Percentiles rank a stretch among this genome's conserved stretches.
phyloP scores from a whole-genome alignment of 2,797 vertebrate genomes.

The Erethizon dorsatum region DNA sequence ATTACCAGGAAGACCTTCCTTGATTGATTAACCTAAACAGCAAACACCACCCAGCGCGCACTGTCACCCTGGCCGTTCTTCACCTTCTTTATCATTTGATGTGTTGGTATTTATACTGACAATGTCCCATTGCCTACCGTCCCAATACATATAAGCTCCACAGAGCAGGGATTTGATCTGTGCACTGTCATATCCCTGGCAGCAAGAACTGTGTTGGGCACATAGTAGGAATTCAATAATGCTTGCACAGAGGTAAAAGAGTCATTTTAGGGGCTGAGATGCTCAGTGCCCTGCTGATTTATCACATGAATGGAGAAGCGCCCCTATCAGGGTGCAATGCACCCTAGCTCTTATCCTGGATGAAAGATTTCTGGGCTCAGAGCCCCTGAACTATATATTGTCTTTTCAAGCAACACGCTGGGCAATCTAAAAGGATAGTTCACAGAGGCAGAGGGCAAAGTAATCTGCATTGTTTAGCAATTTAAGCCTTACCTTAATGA shows the following conservation, averaged over 20 bases:
- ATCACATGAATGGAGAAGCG: fast-evolving
- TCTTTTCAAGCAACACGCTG: not conserved
- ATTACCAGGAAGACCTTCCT: not conserved
- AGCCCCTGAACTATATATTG: not conserved
- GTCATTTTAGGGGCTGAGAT: not conserved
- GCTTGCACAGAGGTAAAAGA: not conserved
- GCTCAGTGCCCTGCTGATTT: not conserved
- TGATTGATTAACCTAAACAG: not conserved
- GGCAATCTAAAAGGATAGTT: constrained; percentile 30
- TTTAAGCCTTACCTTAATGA: constrained; percentile 78
- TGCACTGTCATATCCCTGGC: not conserved
- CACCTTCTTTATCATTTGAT: not conserved
- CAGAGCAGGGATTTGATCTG: not conserved
- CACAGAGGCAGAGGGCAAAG: constrained; percentile 40
- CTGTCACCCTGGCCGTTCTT: not conserved
- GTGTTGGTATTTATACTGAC: not conserved
- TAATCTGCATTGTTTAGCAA: constrained; percentile 53
- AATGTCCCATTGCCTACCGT: not conserved
- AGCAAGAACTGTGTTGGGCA: not conserved
- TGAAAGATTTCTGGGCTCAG: not conserved
- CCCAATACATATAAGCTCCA: not conserved
- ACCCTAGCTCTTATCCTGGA: not conserved
- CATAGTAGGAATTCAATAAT: not conserved
- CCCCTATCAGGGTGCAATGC: not conserved
- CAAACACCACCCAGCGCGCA: not conserved